Evolutionary conservation across 2,888 invertebrate species (phyloP).

Genomic region (Epirrhoe tristata): DNA sequence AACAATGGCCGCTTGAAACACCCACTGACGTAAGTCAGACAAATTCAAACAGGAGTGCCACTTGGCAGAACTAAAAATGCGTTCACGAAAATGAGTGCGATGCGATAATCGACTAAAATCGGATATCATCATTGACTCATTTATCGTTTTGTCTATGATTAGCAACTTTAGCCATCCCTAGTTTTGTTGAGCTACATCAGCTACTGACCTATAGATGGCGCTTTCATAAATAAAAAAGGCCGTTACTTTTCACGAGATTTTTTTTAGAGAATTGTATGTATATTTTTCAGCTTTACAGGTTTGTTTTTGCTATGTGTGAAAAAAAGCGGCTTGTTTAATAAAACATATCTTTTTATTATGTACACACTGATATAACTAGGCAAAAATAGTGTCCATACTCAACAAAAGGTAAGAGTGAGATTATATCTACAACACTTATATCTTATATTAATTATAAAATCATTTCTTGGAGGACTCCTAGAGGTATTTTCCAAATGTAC

Average conservation of each 20-base stretch:
- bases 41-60: conserved; percentile 80
- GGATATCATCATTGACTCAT: neutral
- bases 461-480: conserved; percentile 77
- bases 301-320: neutral
- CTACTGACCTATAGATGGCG: conserved; percentile 14
- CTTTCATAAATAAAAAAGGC: conserved; percentile 2
- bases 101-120: conserved; percentile 1
- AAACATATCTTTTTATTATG: conserved; percentile 36
- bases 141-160: conserved; percentile 2
- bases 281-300: neutral
- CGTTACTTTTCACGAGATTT: too few relatives aligned
- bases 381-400: conserved; percentile 38
- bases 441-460: conserved; percentile 70
- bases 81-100: conserved; percentile 62
- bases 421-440: conserved; percentile 40
- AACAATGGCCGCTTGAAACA: conserved; percentile 84
- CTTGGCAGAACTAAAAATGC: conserved; percentile 78
- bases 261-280: too few relatives aligned
- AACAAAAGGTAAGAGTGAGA: conserved; percentile 36
- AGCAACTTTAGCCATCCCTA: conserved; percentile 13
- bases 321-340: conserved; percentile 22
- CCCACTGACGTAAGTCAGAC: conserved; percentile 83
- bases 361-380: conserved; percentile 42
- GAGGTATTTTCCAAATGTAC: conserved; percentile 88
- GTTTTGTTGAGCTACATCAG: neutral